Evolutionary conservation across 2,113 vertebrate species (phyloP).

Genomic region (Tautogolabrus adspersus): DNA sequence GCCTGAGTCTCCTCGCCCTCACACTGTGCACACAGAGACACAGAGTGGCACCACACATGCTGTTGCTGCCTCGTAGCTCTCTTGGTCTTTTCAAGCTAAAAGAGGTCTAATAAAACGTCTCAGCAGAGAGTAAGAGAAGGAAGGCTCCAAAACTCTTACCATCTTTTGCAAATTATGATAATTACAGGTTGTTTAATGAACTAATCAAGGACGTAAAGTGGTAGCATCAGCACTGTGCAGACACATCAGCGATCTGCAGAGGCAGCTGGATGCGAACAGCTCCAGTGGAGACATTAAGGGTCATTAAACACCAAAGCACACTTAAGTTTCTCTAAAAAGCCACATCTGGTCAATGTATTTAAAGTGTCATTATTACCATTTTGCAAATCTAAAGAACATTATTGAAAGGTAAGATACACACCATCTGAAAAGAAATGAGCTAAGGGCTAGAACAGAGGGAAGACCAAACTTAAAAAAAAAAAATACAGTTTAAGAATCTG

Average conservation of each 20-base stretch:
- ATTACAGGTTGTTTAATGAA: slow-evolving; percentile 57
- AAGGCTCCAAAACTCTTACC: slow-evolving; percentile 28
- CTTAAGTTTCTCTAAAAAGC: slow-evolving; percentile 29
- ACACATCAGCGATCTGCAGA: slow-evolving; percentile 13
- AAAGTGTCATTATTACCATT: slow-evolving; percentile 5
- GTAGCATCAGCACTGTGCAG: slow-evolving; percentile 31
- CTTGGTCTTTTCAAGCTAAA: slow-evolving; percentile 23
- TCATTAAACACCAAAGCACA: slow-evolving; percentile 32
- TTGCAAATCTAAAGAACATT: not conserved
- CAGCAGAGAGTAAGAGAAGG: slow-evolving; percentile 19
- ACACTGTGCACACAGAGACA: slow-evolving; percentile 19
- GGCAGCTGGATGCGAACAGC: slow-evolving; percentile 30
- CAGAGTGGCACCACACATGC: slow-evolving; percentile 25
- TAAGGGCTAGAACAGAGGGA: not conserved
- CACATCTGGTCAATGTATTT: slow-evolving; percentile 12
- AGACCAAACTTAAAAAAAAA: not conserved
- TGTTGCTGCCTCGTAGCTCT: not conserved
- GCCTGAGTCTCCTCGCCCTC: slow-evolving; percentile 7
- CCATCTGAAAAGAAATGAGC: not conserved
- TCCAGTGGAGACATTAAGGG: slow-evolving; percentile 7
- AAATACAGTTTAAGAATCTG: not conserved
- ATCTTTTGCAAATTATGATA: slow-evolving; percentile 49
- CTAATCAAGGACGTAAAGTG: slow-evolving; percentile 46
- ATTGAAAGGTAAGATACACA: not conserved
- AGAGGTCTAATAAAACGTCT: slow-evolving; percentile 40